Conservation (phyloP, 1,140 invertebrate species). For the Psilanteris sp. region DNA sequence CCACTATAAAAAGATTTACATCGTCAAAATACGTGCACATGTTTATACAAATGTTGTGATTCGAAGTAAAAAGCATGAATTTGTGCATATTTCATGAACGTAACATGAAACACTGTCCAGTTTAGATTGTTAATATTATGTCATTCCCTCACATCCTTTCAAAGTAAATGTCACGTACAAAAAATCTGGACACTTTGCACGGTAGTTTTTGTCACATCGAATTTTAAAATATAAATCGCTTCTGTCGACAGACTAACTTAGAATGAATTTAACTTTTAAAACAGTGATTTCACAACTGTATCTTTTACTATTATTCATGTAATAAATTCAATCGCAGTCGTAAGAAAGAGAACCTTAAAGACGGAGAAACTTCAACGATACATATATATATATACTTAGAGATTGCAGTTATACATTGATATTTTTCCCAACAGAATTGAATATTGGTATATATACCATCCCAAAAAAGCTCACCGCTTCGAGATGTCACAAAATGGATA, state of each 20-base stretch:
- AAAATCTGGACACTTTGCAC: slow-evolving; percentile 17
- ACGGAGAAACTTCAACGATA: too few species aligned
- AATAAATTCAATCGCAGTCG: slow-evolving; percentile 30
- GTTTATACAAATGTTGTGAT: neutral
- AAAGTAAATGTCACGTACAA: slow-evolving; percentile 45
- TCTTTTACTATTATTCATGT: neutral
- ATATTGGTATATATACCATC: too few species aligned
- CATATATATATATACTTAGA: too few species aligned
- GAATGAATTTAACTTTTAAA: slow-evolving; percentile 18
- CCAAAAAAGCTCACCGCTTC: too few species aligned
- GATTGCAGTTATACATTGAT: too few species aligned
- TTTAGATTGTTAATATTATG: slow-evolving; percentile 21
- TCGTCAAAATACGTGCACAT: neutral
- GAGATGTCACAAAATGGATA: too few species aligned
- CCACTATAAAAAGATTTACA: slow-evolving; percentile 1
- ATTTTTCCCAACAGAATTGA: too few species aligned
- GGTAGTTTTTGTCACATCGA: slow-evolving; percentile 23
- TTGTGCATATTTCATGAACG: slow-evolving; percentile 24
- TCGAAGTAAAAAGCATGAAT: slow-evolving; percentile 1
- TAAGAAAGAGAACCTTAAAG: slow-evolving; percentile 8
- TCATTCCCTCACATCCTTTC: slow-evolving; percentile 17
- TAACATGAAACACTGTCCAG: slow-evolving; percentile 18
- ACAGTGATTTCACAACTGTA: slow-evolving; percentile 14
- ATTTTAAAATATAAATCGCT: slow-evolving; percentile 52
- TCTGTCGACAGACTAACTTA: slow-evolving; percentile 33